Evolutionary conservation across 1,140 invertebrate species (phyloP).

Genomic region (Alviniconcha marisindica): DNA sequence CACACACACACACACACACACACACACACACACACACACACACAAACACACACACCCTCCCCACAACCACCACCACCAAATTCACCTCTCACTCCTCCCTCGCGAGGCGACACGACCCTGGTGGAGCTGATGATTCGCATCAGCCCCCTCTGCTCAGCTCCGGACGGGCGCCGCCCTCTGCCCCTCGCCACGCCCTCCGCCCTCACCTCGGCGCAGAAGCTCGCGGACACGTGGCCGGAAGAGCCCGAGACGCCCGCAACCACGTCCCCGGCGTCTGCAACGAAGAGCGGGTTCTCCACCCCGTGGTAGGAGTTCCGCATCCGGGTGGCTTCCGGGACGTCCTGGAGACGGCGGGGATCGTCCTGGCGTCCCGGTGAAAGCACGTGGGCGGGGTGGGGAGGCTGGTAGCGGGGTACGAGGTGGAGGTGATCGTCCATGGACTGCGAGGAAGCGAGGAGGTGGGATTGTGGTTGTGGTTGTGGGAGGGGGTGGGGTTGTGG

Average conservation of each 20-base stretch:
- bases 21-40: no score
- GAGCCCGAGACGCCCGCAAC: neutral
- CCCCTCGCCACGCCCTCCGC: neutral
- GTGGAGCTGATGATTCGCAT: constrained; percentile 20
- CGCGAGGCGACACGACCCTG: neutral
- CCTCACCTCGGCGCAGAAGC: neutral
- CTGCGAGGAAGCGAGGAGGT: no score
- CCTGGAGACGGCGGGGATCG: no score
- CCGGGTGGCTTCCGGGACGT: no score
- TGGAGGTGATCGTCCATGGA: constrained; percentile 2
- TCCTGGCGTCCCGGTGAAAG: neutral
- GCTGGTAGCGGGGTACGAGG: constrained; percentile 3
- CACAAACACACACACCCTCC: no score
- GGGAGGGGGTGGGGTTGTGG: neutral
- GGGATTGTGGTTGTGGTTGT: neutral
- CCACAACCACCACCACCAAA: neutral
- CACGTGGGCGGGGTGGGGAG: neutral
- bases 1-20: no score
- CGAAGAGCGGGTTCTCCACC: constrained; percentile 32
- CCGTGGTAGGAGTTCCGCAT: neutral
- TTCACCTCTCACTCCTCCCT: neutral
- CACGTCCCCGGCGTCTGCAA: neutral
- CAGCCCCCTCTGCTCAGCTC: neutral
- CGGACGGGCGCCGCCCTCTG: neutral
- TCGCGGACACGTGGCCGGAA: neutral